Conservation (phyloP, 2,113 vertebrate genomes). For the Amia ocellicauda region DNA sequence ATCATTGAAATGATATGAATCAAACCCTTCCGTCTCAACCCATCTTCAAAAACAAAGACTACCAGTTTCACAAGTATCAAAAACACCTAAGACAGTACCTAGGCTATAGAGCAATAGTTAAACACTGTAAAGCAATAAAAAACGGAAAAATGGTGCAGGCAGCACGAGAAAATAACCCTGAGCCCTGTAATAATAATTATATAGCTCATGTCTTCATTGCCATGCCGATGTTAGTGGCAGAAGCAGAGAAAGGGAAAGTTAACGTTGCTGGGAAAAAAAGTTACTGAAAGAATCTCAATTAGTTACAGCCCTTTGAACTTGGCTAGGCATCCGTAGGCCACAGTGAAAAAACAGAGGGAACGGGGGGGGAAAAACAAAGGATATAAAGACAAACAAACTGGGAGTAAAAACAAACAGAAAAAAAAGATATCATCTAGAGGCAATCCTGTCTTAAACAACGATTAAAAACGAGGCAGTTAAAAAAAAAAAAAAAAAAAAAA, state of each 20-base stretch:
- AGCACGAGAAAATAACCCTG: not conserved
- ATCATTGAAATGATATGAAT: too few species aligned
- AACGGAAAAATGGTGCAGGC: not conserved
- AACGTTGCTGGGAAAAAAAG: slow-evolving; percentile 46
- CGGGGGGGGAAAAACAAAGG: slow-evolving; percentile 51
- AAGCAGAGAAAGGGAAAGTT: not conserved
- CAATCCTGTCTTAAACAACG: slow-evolving; percentile 57
- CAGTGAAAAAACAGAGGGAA: slow-evolving; percentile 54
- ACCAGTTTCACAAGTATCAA: too few species aligned
- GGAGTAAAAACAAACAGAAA: slow-evolving; percentile 18
- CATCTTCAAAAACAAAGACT: too few species aligned
- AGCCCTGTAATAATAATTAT: not conserved
- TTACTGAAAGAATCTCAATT: slow-evolving; percentile 63
- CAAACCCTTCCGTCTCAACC: too few species aligned
- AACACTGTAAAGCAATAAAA: not conserved
- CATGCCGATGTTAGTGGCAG: not conserved
- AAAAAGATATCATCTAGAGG: slow-evolving; percentile 64
- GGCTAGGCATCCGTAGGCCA: slow-evolving; percentile 60
- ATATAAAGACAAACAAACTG: slow-evolving; percentile 46
- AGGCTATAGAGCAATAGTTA: too few species aligned
- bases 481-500: slow-evolving; percentile 56
- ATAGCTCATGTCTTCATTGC: not conserved
- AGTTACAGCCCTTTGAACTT: slow-evolving; percentile 65
- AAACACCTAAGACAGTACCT: too few species aligned
- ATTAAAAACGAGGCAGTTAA: slow-evolving; percentile 48